Evolutionary conservation across 2,888 invertebrate genomes (phyloP).

Genomic region (Steromphala cineraria): DNA sequence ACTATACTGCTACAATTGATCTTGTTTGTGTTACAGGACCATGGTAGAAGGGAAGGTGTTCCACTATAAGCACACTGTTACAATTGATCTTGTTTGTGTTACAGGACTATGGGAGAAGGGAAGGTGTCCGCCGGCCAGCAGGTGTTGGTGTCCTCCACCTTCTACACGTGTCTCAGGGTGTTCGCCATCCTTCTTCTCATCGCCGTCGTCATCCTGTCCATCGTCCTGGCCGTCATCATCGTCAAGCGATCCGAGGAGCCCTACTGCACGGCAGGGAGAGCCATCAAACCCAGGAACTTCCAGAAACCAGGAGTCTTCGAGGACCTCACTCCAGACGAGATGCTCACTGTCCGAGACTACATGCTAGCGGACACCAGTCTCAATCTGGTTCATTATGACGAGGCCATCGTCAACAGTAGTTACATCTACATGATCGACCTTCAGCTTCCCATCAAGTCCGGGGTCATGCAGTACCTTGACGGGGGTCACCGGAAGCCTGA

Average conservation of each 20-base stretch:
- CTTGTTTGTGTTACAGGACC: too few species aligned
- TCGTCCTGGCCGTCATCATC: constrained; percentile 26
- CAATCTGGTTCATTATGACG: constrained; percentile 47
- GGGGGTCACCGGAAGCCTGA: constrained; percentile 52
- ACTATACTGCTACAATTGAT: too few species aligned
- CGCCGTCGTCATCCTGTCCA: constrained; percentile 27
- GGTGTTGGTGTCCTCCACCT: background rate
- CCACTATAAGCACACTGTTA: too few species aligned
- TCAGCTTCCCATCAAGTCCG: constrained; percentile 56
- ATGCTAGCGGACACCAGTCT: constrained; percentile 46
- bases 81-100: background rate
- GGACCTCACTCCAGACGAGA: constrained; percentile 58
- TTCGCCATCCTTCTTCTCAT: background rate
- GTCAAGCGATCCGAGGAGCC: constrained; percentile 35
- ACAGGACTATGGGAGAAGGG: constrained; percentile 12
- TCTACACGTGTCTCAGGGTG: background rate
- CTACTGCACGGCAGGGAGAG: constrained; percentile 47
- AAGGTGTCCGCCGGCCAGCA: background rate
- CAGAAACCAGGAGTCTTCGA: constrained; percentile 59
- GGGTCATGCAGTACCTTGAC: constrained; percentile 54
- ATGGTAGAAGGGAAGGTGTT: too few species aligned
- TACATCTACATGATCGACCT: constrained; percentile 65
- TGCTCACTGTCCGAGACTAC: constrained; percentile 53
- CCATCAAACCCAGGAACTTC: constrained; percentile 43
- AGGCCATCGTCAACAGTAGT: constrained; percentile 53